Conservation (phyloP, 2,888 invertebrate genomes). For the Meteorus cinctellus region DNA sequence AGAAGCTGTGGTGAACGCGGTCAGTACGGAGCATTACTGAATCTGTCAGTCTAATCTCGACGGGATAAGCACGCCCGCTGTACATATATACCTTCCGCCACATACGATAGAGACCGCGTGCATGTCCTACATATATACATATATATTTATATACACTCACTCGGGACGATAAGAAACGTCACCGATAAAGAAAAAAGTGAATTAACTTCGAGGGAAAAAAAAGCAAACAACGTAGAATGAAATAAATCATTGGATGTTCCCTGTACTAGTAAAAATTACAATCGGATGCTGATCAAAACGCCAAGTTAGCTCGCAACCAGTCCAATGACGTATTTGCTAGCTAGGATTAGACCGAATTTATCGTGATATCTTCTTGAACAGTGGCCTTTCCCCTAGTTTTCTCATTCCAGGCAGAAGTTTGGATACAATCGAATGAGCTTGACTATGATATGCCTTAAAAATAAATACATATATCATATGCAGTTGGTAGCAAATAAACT, state of each 20-base stretch:
- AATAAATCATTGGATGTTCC: neutral
- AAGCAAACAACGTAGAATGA: neutral
- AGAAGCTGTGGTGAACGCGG: slow-evolving; percentile 34
- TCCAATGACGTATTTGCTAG: no score
- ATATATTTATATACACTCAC: neutral
- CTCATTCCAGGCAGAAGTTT: no score
- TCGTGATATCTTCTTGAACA: no score
- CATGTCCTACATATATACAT: slow-evolving; percentile 54
- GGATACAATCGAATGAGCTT: no score
- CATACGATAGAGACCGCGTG: slow-evolving; percentile 56
- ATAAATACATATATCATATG: no score
- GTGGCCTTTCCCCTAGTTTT: no score
- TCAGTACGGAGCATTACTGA: slow-evolving; percentile 47
- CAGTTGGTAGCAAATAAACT: no score
- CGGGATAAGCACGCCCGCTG: slow-evolving; percentile 54
- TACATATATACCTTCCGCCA: slow-evolving; percentile 58
- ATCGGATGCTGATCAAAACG: no score
- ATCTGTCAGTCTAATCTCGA: slow-evolving; percentile 62
- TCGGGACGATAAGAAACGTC: slow-evolving; percentile 58
- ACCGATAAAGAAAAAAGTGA: slow-evolving; percentile 48
- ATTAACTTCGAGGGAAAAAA: neutral
- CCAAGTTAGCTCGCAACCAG: no score
- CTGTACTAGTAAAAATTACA: neutral
- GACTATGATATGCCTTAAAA: no score
- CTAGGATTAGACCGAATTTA: no score